Evolutionary conservation across 2,888 invertebrate species (phyloP).

Genomic region (Crepidodera aurea): DNA sequence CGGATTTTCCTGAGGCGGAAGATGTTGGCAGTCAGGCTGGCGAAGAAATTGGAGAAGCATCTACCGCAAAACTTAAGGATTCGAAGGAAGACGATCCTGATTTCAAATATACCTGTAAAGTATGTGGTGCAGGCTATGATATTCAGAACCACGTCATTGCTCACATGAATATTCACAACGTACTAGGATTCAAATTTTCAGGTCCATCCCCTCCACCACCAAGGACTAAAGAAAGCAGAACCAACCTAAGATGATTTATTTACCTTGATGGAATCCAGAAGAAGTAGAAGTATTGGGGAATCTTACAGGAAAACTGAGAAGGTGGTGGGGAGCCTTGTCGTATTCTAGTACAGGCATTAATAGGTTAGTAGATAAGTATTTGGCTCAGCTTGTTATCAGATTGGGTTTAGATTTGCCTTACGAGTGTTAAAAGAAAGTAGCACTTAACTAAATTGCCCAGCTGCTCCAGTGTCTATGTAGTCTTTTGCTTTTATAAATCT

Average conservation of each 20-base stretch:
- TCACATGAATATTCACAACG: slow-evolving; percentile 63
- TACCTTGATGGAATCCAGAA: slow-evolving; percentile 57
- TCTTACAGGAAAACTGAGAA: slow-evolving; percentile 52
- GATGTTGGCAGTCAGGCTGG: slow-evolving; percentile 61
- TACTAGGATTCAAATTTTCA: slow-evolving; percentile 51
- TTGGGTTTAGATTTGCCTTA: too few species aligned
- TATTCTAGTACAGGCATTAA: slow-evolving; percentile 44
- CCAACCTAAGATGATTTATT: slow-evolving; percentile 62
- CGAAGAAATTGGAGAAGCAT: slow-evolving; percentile 60
- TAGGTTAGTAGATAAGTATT: slow-evolving; percentile 57
- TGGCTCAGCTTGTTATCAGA: slow-evolving; percentile 57
- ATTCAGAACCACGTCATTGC: slow-evolving; percentile 62
- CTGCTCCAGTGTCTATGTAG: too few species aligned
- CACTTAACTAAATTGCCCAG: too few species aligned
- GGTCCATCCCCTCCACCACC: slow-evolving; percentile 51
- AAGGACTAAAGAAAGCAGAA: slow-evolving; percentile 62
- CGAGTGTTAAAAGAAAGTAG: too few species aligned
- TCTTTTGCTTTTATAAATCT: too few species aligned
- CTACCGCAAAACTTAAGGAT: slow-evolving; percentile 62
- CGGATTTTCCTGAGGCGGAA: slow-evolving; percentile 73
- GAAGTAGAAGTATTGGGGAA: slow-evolving; percentile 54
- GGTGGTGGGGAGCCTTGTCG: slow-evolving; percentile 48
- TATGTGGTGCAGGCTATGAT: slow-evolving; percentile 61
- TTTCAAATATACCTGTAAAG: slow-evolving; percentile 61
- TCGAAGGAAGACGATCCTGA: slow-evolving; percentile 60